These are phyloP conservation scores for Drosophila tristis DNA, from an alignment of 1,140 invertebrate genomes.

Conservation along the genomic window DNA sequence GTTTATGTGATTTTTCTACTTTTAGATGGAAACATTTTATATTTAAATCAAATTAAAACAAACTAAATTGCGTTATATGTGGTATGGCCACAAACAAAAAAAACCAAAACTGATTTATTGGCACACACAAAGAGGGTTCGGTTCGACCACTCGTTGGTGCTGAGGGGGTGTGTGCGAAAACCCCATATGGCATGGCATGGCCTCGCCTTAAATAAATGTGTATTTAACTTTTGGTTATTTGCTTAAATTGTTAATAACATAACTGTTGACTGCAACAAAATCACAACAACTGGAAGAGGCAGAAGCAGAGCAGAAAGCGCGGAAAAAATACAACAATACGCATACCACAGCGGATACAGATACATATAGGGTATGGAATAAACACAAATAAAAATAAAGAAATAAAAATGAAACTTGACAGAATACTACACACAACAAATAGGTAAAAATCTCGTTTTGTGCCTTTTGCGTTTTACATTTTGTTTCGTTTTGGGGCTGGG, in stretches of 20 bases:
- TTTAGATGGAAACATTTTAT: slow-evolving; percentile 35
- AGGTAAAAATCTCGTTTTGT: slow-evolving; percentile 73
- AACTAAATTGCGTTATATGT: slow-evolving; percentile 42
- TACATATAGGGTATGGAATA: slow-evolving; percentile 7
- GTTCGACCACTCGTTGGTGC: too few relatives aligned
- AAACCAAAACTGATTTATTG: slow-evolving; percentile 26
- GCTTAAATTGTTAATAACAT: slow-evolving; percentile 70
- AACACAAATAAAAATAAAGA: slow-evolving; percentile 3
- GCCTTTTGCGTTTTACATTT: slow-evolving; percentile 67
- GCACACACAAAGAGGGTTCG: slow-evolving; percentile 2
- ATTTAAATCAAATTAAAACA: slow-evolving; percentile 32
- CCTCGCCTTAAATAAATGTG: slow-evolving; percentile 29
- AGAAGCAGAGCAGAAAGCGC: slow-evolving; percentile 17
- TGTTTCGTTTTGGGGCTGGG: slow-evolving; percentile 58
- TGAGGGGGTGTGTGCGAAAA: too few relatives aligned
- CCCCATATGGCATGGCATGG: background rate
- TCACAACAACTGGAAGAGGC: slow-evolving; percentile 31
- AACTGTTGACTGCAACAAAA: slow-evolving; percentile 51
- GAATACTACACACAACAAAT: slow-evolving; percentile 40
- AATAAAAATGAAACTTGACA: slow-evolving; percentile 62
- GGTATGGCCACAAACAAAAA: background rate
- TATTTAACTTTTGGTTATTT: slow-evolving; percentile 52
- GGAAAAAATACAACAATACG: slow-evolving; percentile 42
- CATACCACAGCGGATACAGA: slow-evolving; percentile 27
- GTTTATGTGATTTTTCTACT: slow-evolving; percentile 13